Evolutionary conservation across 2,888 invertebrate genomes (phyloP), one percentile per base, ranked within the genome.

Genomic region (Marasmarcha lunaedactyla): DNA sequence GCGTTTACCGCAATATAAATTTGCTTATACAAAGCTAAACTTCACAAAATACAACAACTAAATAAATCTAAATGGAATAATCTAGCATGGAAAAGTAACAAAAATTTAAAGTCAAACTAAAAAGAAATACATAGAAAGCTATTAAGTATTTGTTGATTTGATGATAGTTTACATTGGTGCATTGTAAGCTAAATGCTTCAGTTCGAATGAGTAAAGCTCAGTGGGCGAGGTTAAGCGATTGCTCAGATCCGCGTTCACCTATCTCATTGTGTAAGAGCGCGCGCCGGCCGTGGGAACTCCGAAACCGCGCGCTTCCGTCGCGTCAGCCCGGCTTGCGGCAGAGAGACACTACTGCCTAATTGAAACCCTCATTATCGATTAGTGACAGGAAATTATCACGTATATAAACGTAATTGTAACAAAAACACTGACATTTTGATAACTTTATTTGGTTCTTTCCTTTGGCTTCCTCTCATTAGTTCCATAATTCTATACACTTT

Each of bases 171-270:
- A 20, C 20, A 5, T 20, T 20, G 7, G 4, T 20, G 4, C 20
- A 20, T 20, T 20, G 20, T 20, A 5, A 20, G 20, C 7, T 20
- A 20, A 20, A 20, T 20, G 20, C 20, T 7, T 20, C 20, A 20
- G 20, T 20, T 20, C 20, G 20, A 20, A 20, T 20, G 20, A 20
- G 20, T 20, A 20, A 20, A 64, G 69, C 68, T 68, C 71, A 71
- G 71, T 79, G 79, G 81, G 81, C 79, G 81, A 81, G 81, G 81
- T 81, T 81, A 79, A 83, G 77, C 78, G 79, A 78, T 79, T 81
- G 81, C 78, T 78, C 79, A 81, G 81, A 83, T 81, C 81, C 81
- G 79, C 77, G 81, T 81, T 81, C 79, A 78, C 79, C 78, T 79
- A 20, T 20, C 71, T 76, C 71, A 79, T 81, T 83, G 81, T 83